Conservation (phyloP, 2,113 vertebrate genomes). For the Poeciliopsis prolifica region DNA sequence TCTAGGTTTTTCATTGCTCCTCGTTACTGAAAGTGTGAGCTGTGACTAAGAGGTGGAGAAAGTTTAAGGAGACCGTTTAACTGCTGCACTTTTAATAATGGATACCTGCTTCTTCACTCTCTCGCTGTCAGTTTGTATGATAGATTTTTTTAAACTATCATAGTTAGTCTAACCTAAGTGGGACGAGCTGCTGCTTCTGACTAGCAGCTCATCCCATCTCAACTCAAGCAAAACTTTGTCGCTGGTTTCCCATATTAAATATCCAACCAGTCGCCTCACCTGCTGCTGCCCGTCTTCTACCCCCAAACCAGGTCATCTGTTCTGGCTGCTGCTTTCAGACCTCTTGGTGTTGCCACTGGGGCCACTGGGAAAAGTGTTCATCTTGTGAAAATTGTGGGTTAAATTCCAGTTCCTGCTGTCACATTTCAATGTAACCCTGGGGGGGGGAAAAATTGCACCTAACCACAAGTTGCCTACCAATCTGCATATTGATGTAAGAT, state of each 20-base stretch:
- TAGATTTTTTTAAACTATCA: conserved; percentile 18
- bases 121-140: conserved; percentile 32
- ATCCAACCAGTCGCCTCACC: conserved; percentile 32
- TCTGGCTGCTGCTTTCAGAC: neutral
- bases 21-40: conserved; percentile 13
- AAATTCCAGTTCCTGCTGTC: neutral
- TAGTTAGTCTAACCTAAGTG: conserved; percentile 1
- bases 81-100: conserved; percentile 27
- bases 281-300: conserved; percentile 20
- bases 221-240: neutral
- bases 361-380: too few relatives aligned
- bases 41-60: neutral
- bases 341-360: neutral
- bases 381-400: too few relatives aligned
- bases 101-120: conserved; percentile 33
- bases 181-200: too few relatives aligned
- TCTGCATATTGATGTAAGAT: too few relatives aligned
- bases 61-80: conserved; percentile 9
- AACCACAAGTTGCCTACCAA: too few relatives aligned
- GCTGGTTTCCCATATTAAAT: conserved; percentile 16
- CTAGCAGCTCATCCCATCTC: neutral
- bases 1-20: conserved; percentile 34
- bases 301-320: conserved; percentile 21
- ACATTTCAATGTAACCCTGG: too few relatives aligned
- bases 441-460: too few relatives aligned